Evolutionary conservation across 2,888 invertebrate genomes (phyloP), one percentile per base, ranked within the genome.

Genomic region (Dioctria rufipes): DNA sequence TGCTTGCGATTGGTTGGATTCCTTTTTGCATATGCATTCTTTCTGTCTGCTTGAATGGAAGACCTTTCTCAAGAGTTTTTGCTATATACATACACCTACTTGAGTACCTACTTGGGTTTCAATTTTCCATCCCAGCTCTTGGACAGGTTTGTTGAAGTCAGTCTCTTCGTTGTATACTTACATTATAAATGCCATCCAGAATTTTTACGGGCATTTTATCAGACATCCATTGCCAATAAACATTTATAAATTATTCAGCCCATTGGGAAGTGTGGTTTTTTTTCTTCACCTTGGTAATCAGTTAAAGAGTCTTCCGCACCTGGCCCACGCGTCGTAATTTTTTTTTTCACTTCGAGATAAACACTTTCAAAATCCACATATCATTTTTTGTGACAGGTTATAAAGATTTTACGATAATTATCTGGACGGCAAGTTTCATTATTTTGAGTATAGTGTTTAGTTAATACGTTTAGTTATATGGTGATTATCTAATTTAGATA

Each of bases 321-420:
- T 69, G 69, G 51, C 51, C 69, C 51, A 69, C 69, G 69, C 51
- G 51, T 54, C 37, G 51, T 5, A 37, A 69, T 39, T 69, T 51
- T 60, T 13, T 46, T 46, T 13, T 69, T 51, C 49, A 51, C 37
- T 69, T 69, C 11, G 13, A 3, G 9, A 25, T 25, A 49, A 67
- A 51, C 39, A 39, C 40, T 54, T 69, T 51, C 49, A 51, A 51
- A 37, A 25, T 49, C 37, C n/a, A 37, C 69, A 13, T 69, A 51
- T 69, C 69, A 9, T 42, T 9, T 65, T 39, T 51, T 46, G 25
- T 37, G 69, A 8, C 9, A 37, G 8, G n/a, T 25, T n/a, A 51
- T 51, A 69, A 69, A 69, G n/a, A 8, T 51, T 69, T 69, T 69
- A 69, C n/a, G 69, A 69, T 49, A 37, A 69, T 69, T 69, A 69